Percentiles rank a stretch among this genome's conserved stretches.
Conservation (phyloP, 2,113 vertebrate genomes). For the Struthidea cinerea region DNA sequence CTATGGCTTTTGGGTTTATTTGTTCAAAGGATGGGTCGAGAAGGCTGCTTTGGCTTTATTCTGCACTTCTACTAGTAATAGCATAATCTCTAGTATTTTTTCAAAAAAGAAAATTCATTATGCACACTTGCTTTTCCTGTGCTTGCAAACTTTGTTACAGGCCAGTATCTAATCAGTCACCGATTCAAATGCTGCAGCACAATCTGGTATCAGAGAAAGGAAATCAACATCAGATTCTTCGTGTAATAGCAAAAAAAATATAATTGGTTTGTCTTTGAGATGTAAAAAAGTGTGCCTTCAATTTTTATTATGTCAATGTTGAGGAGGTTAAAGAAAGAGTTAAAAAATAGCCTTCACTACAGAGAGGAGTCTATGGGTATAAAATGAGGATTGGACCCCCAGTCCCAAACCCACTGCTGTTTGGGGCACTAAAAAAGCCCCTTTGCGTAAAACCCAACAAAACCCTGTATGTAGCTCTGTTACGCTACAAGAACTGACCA, state of each 20-base stretch:
- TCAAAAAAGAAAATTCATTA: neutral
- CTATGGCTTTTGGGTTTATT: neutral
- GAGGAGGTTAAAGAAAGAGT: neutral
- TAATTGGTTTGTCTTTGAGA: neutral
- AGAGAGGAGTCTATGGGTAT: neutral
- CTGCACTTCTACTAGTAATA: neutral
- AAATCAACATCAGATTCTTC: neutral
- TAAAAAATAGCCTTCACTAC: neutral
- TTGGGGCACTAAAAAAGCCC: neutral
- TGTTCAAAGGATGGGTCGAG: neutral
- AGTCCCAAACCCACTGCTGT: neutral
- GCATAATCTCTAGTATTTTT: neutral
- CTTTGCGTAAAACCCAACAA: neutral
- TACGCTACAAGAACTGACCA: neutral
- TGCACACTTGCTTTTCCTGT: neutral
- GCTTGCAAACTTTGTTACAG: neutral
- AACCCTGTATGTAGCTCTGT: neutral
- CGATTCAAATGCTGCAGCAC: neutral
- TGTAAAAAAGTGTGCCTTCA: neutral
- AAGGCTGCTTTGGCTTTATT: neutral
- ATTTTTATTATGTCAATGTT: neutral
- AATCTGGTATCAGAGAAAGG: neutral
- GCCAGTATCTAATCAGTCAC: neutral
- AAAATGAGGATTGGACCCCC: neutral
- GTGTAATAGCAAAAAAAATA: neutral